Base-by-base conservation (phyloP, 92 coral and sea anemone species). In the Pocillopora meandrina region DNA sequence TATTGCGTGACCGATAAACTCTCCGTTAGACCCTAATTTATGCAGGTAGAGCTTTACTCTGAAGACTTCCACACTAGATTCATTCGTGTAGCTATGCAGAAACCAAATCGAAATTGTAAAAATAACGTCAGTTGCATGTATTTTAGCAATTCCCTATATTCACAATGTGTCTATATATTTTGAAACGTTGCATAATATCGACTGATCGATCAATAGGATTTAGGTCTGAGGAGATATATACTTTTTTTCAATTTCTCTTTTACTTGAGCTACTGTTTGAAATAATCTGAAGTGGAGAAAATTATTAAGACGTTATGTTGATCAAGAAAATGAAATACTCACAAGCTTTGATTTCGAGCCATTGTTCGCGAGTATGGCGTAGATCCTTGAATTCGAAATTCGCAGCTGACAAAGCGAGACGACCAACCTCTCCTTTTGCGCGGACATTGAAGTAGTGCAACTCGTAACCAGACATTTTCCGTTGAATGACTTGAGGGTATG, bases 301-400 rank as follows among this genome's bases (percentile, higher is more conserved):
- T 42, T 7, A 42, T 7, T 42, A 3, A 42, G 52, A 42, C 5
- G 52, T 42, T 42, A 42, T 42, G 18, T 12, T 59, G 62, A 59
- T 12, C 62, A 59, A 59, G 18, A 16, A 59, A 59, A 59, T 59
- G 62, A 7, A 59, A 59, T 31, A 76, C 80, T 76, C 19, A 76
- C 80, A 17, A 18, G 66, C 80, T 76, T 76, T 76, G 19, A 59
- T 67, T 31, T 76, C 61, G 31, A 9, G 16, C 80, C 80, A 76
- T 76, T 31, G 67, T 2, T 76, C 80, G 49, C 69, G 67, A 16
- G 17, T 11, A 31, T 59, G 16, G 26, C 79, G 79, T 56, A 75
- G 9, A 58, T 75, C 79, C 56, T 75, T 64, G 79, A 75, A 75
- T 15, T 76, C 80, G 7, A 76, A 59, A 20, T 33, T 61, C 8